Evolutionary conservation across 1,140 invertebrate species (phyloP), one percentile per base, ranked within the genome.

Genomic region (Heliconius hewitsoni): DNA sequence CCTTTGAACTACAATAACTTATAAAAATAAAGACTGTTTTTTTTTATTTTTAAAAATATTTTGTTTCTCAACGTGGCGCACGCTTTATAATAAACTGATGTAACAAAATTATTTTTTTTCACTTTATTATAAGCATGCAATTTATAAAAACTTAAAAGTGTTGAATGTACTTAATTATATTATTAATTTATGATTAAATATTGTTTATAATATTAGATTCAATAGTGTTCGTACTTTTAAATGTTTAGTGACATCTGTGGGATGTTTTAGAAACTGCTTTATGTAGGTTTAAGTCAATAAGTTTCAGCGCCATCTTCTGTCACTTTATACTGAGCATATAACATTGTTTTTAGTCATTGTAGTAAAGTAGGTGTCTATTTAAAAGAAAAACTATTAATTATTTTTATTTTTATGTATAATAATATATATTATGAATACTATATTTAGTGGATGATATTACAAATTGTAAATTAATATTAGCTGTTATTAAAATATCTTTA

Each of bases 1-100:
- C 74, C 50, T n/a, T 73, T 23, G 0, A 78, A 71, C 73, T 78
- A 77, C 16, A 77, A 83, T 77, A 82, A 52, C 80, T 73, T 85
- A 84, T 79, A 46, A 76, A 9, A 34, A 8, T 16, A 39, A 50
- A 73, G 30, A 76, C 37, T 80, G 57, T 50, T 76, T 57, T 37
- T 76, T 66, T 30, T 71, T 71, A 52, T 52, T 52, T 76, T 55
- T 11, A 37, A 70, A 74, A 46, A 46, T 46, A 16, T 46, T 46
- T 16, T 46, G 3, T 46, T 23, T 74, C 23, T 76, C 23, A 13
- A 30, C 8, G 23, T 27, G 23, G 23, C 60, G 4, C 23, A 66
- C 11, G 60, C 60, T 66, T 30, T 30, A 16, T 30, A 16, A 16
- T 66, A 30, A 66, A 66, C n/a, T 73, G 42, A 30, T 30, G 0